A percentile compares a stretch with the other conserved stretches of the same genome.
These are phyloP conservation scores for Pelmatolapia mariae DNA, from an alignment of 2,113 vertebrate species.

Conservation along the genomic window DNA sequence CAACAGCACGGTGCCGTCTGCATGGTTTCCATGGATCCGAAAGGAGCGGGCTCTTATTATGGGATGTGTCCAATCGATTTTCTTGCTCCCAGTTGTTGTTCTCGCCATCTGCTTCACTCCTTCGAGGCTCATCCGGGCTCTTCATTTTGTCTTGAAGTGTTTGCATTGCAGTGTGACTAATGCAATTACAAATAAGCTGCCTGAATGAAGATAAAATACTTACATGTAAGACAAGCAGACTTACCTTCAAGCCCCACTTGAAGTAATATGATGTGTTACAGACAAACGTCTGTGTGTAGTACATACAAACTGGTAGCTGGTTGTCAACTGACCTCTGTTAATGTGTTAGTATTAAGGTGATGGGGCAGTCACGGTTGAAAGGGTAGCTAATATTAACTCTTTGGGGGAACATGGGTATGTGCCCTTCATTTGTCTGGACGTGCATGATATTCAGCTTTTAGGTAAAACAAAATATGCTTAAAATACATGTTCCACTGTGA, in stretches of 20 bases:
- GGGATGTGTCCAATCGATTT: conserved; percentile 15
- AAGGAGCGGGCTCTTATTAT: conserved; percentile 32
- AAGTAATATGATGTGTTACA: background rate
- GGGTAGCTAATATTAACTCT: conserved; percentile 50
- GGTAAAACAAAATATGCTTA: background rate
- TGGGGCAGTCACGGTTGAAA: conserved; percentile 37
- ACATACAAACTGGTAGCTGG: background rate
- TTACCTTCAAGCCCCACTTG: conserved; percentile 18
- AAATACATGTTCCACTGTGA: background rate
- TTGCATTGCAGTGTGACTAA: background rate
- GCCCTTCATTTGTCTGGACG: conserved; percentile 35
- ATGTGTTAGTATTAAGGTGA: conserved; percentile 9
- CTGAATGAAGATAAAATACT: background rate
- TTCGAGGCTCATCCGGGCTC: background rate
- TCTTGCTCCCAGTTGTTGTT: background rate
- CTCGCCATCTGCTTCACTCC: background rate
- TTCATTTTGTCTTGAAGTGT: conserved; percentile 28
- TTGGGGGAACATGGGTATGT: conserved; percentile 11
- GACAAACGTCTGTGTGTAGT: background rate
- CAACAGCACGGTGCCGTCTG: conserved; percentile 21
- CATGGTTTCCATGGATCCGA: conserved; percentile 60
- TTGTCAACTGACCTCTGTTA: background rate
- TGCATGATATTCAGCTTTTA: background rate
- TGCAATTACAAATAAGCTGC: background rate
- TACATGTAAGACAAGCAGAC: background rate